These are phyloP conservation scores for Lagorchestes hirsutus DNA, from an alignment of 2,797 vertebrate genomes.

Conservation along the genomic window DNA sequence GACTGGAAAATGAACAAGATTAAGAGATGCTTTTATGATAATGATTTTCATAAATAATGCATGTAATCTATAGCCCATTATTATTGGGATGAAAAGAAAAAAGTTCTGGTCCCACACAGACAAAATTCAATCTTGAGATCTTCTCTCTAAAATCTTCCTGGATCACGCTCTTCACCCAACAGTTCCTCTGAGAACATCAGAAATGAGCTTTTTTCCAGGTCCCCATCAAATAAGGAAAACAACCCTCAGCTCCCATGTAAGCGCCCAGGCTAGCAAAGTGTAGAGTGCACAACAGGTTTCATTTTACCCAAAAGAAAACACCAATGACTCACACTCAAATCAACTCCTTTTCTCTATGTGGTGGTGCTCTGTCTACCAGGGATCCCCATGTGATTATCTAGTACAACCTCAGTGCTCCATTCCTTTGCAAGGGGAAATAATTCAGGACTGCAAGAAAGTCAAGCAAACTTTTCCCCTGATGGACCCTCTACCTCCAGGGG, in stretches of 20 bases:
- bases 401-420: background rate
- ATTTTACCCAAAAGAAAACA: background rate
- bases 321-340: background rate
- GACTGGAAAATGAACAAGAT: constrained; percentile 47
- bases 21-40: constrained; percentile 47
- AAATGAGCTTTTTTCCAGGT: background rate
- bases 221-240: background rate
- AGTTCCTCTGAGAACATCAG: background rate
- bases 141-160: background rate
- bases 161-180: background rate
- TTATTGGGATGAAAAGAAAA: background rate
- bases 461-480: background rate
- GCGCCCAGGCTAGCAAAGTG: background rate
- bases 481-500: background rate
- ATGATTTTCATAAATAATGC: background rate
- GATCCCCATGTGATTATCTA: background rate
- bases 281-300: background rate
- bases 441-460: background rate
- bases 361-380: background rate
- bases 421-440: background rate
- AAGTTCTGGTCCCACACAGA: background rate
- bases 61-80: background rate
- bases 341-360: background rate
- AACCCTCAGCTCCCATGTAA: background rate
- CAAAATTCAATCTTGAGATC: background rate